A percentile compares a stretch with the other conserved stretches of the same genome.
Conservation (phyloP, 2,888 invertebrate genomes). For the Galeopsomyia nigrocyanea region DNA sequence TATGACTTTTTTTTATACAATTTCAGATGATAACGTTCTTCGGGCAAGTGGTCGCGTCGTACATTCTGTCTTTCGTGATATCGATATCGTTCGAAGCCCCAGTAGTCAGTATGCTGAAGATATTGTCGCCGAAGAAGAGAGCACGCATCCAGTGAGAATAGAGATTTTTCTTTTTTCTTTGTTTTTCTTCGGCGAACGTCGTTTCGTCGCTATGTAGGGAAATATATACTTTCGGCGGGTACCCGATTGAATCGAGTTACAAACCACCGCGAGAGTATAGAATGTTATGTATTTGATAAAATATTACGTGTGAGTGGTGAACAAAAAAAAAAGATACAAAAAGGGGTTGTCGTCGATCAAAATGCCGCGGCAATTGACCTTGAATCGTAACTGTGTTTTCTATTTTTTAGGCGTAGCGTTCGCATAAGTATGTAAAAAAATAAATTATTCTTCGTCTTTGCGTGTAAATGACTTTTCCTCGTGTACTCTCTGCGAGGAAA, state of each 20-base stretch:
- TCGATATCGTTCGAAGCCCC: slow-evolving; percentile 89
- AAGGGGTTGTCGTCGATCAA: not conserved
- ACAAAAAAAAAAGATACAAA: no score
- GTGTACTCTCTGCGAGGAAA: no score
- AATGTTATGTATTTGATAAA: no score
- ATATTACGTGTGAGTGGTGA: no score
- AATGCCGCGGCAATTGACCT: slow-evolving; percentile 24
- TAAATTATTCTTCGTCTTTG: slow-evolving; percentile 62
- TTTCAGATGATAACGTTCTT: slow-evolving; percentile 82
- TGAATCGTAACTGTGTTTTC: slow-evolving; percentile 35
- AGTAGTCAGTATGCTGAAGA: slow-evolving; percentile 86
- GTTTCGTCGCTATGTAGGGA: not conserved
- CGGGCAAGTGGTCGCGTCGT: slow-evolving; percentile 86
- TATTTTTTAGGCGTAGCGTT: slow-evolving; percentile 39
- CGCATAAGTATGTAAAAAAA: slow-evolving; percentile 54
- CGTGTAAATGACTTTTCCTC: slow-evolving; percentile 37
- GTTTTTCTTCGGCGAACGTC: not conserved
- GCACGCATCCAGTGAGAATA: slow-evolving; percentile 61
- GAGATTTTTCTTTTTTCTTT: not conserved
- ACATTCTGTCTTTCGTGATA: slow-evolving; percentile 81
- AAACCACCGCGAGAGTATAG: not conserved
- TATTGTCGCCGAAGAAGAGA: slow-evolving; percentile 68
- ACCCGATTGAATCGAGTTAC: no score
- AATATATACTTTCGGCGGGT: slow-evolving; percentile 26
- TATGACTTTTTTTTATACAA: not conserved